These are phyloP conservation scores for Meloidogyne floridensis DNA, from an alignment of 1,140 invertebrate genomes.

Conservation along the genomic window DNA sequence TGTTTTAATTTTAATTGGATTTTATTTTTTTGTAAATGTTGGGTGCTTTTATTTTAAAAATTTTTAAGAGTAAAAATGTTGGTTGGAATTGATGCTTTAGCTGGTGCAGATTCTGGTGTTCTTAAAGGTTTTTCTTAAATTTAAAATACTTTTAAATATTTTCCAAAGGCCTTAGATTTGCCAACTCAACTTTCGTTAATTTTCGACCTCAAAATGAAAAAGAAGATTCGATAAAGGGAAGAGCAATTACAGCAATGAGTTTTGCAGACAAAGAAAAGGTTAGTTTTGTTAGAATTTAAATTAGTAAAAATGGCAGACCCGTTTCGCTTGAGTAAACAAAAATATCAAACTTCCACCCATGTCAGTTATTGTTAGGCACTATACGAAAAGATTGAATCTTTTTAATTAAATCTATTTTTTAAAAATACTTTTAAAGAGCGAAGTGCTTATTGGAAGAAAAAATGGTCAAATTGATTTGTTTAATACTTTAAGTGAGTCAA, in stretches of 20 bases:
- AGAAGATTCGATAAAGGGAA: constrained; percentile 17
- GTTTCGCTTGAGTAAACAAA: neutral
- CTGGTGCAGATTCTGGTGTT: constrained; percentile 38
- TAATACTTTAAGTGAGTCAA: constrained; percentile 30
- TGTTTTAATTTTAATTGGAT: no score
- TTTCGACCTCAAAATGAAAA: constrained; percentile 12
- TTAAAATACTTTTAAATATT: constrained; percentile 10
- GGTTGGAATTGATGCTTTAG: constrained; percentile 32
- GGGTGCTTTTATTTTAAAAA: neutral
- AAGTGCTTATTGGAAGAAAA: constrained; percentile 29
- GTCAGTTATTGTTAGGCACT: no score
- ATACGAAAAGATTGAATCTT: no score
- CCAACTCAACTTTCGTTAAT: constrained; percentile 22
- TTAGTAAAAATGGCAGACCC: no score
- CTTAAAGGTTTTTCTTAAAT: constrained; percentile 29
- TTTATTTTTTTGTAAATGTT: no score
- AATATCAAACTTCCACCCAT: no score
- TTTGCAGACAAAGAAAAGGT: constrained; percentile 39
- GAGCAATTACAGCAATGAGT: constrained; percentile 36
- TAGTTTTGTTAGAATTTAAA: neutral
- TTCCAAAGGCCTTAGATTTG: constrained; percentile 17
- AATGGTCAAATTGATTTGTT: constrained; percentile 35
- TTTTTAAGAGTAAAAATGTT: constrained; percentile 19
- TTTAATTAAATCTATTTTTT: neutral
- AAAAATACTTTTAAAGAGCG: constrained; percentile 26